Evolutionary conservation across 2,797 vertebrate species (phyloP).

Genomic region (Parambassis ranga): DNA sequence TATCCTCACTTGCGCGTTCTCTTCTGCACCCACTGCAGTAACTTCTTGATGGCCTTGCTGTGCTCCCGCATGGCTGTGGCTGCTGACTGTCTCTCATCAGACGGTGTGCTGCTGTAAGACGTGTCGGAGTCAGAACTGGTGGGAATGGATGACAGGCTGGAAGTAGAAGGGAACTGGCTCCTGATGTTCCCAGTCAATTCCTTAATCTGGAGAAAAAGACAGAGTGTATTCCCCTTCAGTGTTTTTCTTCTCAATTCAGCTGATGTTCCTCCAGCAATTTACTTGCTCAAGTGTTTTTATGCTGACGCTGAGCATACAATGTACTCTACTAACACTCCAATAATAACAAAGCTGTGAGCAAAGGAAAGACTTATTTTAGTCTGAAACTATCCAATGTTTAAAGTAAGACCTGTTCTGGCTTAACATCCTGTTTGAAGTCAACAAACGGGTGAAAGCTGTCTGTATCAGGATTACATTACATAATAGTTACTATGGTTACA

Average conservation of each 20-base stretch:
- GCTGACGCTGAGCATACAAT: background rate
- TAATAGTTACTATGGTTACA: background rate
- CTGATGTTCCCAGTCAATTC: slow-evolving; percentile 96
- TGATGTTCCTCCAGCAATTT: background rate
- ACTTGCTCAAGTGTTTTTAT: background rate
- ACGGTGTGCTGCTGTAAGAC: slow-evolving; percentile 85
- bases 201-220: slow-evolving; percentile 85
- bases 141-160: slow-evolving; percentile 90
- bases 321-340: background rate
- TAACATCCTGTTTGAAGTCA: background rate
- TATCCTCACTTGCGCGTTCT: slow-evolving; percentile 91
- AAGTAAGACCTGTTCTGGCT: background rate
- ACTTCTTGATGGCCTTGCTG: slow-evolving; percentile 89
- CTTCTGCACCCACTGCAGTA: slow-evolving; percentile 95
- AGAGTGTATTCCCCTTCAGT: background rate
- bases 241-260: background rate
- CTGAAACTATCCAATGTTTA: background rate
- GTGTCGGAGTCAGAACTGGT: slow-evolving; percentile 90
- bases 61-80: slow-evolving; percentile 85
- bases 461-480: background rate
- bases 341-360: background rate
- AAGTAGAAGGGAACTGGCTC: slow-evolving; percentile 88
- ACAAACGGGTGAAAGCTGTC: background rate
- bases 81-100: slow-evolving; percentile 72
- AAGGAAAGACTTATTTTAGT: background rate